Conservation (phyloP, 1,140 invertebrate species). For the Copidosoma floridanum region DNA sequence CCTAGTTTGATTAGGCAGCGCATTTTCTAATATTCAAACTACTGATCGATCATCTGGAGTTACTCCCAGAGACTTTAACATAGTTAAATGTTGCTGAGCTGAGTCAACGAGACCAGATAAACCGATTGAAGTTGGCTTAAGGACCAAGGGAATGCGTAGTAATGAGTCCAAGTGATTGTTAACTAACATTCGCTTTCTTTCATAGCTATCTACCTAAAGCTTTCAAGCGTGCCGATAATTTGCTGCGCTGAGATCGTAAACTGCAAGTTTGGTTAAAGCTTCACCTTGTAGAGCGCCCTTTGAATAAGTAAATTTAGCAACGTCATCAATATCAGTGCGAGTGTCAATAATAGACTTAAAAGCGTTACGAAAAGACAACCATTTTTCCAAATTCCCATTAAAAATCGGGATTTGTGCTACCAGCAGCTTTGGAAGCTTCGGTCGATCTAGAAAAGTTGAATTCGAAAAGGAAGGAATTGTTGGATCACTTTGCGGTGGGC, state of each 20-base stretch:
- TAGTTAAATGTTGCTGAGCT: constrained; percentile 13
- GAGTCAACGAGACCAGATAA: constrained; percentile 10
- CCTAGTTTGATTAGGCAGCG: constrained; percentile 9
- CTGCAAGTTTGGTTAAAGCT: constrained; percentile 23
- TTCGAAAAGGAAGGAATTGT: no score
- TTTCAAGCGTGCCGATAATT: constrained; percentile 33
- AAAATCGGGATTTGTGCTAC: no score
- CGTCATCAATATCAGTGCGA: no score
- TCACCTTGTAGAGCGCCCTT: constrained; percentile 18
- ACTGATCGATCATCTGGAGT: neutral
- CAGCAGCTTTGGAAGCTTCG: no score
- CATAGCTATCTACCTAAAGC: constrained; percentile 24
- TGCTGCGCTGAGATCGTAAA: constrained; percentile 24
- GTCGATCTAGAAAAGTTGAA: no score
- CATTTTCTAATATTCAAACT: constrained; percentile 20
- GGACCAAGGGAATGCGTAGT: constrained; percentile 19
- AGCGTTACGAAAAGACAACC: no score
- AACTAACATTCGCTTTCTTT: no score
- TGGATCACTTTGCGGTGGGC: no score
- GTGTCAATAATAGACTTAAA: no score
- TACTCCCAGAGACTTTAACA: constrained; percentile 13
- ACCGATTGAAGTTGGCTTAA: constrained; percentile 2
- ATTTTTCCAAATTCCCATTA: no score
- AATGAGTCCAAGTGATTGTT: no score
- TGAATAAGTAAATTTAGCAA: no score